Evolutionary conservation across 2,113 vertebrate genomes (phyloP).

Genomic region (Tiliqua scincoides): DNA sequence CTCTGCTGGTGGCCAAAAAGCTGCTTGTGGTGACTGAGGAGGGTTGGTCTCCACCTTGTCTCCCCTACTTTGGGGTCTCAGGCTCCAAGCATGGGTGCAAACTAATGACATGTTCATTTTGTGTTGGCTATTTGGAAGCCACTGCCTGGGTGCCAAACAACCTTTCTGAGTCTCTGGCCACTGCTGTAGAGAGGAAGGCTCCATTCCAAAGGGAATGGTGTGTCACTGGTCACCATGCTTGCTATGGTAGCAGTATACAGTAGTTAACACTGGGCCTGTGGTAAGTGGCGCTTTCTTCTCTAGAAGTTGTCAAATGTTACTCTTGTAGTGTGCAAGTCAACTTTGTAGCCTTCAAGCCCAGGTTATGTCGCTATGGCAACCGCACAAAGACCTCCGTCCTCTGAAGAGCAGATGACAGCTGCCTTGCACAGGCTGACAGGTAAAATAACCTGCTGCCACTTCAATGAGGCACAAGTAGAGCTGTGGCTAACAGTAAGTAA

Average conservation of each 20-base stretch:
- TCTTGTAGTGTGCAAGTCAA: background rate
- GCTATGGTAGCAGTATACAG: too few relatives aligned
- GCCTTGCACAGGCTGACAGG: background rate
- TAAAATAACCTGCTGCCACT: conserved; percentile 3
- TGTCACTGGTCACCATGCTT: background rate
- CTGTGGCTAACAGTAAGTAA: background rate
- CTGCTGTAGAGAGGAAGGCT: too few relatives aligned
- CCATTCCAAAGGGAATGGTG: background rate
- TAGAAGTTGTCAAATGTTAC: background rate
- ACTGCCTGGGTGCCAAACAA: background rate
- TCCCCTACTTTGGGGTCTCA: background rate
- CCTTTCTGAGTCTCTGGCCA: background rate
- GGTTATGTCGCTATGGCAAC: conserved; percentile 1
- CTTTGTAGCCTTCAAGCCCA: background rate
- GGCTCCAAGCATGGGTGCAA: too few relatives aligned
- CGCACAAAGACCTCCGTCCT: background rate
- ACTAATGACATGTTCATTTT: background rate
- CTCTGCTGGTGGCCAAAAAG: background rate
- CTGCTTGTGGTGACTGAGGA: background rate
- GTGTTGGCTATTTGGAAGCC: background rate
- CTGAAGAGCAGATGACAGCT: background rate
- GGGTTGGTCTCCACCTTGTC: background rate
- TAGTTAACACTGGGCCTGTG: background rate
- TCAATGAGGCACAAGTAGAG: background rate
- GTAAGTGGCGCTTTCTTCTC: conserved; percentile 1